These are phyloP conservation scores for Nemotelus nigrinus DNA, from an alignment of 2,888 invertebrate genomes.

Conservation along the genomic window DNA sequence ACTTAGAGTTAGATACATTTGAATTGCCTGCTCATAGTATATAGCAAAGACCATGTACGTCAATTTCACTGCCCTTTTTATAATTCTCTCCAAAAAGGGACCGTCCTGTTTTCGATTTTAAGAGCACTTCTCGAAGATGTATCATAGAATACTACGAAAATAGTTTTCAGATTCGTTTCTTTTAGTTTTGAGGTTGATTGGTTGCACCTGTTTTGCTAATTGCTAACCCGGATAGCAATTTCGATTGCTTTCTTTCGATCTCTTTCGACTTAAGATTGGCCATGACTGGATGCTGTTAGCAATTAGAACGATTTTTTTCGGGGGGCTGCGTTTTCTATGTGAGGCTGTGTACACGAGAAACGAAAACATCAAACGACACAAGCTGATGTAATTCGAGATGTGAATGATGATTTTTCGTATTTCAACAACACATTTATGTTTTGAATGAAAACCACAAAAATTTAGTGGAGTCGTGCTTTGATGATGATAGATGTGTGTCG, in stretches of 20 bases:
- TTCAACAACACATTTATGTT: conserved; percentile 31
- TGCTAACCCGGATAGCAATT: conserved; percentile 42
- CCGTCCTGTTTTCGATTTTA: conserved; percentile 3
- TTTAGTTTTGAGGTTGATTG: conserved; percentile 45
- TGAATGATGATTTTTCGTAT: conserved; percentile 32
- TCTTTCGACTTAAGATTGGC: not conserved
- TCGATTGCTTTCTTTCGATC: conserved; percentile 38
- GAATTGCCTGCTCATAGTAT: too few species aligned
- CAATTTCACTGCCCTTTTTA: conserved; percentile 34
- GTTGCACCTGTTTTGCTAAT: conserved; percentile 50
- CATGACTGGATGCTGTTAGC: conserved; percentile 21
- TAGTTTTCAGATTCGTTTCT: not conserved
- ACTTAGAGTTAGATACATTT: too few species aligned
- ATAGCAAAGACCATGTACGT: conserved; percentile 22
- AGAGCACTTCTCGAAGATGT: not conserved
- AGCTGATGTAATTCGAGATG: conserved; percentile 22
- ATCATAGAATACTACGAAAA: not conserved
- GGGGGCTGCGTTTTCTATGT: not conserved
- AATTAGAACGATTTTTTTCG: conserved; percentile 19
- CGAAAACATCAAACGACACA: conserved; percentile 24
- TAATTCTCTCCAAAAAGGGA: conserved; percentile 4
- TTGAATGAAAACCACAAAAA: conserved; percentile 21
- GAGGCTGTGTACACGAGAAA: not conserved
- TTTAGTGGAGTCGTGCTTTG: not conserved
- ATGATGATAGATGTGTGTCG: too few species aligned